A percentile compares a stretch with the other conserved stretches of the same genome.
phyloP scores from a whole-genome alignment of 1,140 invertebrate genomes.

The Cyclina sinensis region DNA sequence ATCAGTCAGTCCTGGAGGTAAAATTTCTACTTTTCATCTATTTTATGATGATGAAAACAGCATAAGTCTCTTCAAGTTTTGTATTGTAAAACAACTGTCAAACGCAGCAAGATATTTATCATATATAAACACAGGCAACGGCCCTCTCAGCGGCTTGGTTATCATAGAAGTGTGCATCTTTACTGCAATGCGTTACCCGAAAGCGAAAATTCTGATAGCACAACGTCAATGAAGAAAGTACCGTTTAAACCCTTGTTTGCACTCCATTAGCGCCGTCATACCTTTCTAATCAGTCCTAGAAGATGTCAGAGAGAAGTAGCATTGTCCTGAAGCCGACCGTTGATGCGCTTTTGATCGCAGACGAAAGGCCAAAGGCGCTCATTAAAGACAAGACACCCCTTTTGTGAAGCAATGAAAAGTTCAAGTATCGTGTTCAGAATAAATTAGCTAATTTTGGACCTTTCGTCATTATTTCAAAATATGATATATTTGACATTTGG shows the following conservation, averaged over 20 bases:
- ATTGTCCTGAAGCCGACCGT: not conserved
- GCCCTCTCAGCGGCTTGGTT: too few relatives aligned
- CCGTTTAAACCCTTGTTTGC: constrained; percentile 46
- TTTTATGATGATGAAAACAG: too few relatives aligned
- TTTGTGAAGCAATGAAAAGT: constrained; percentile 37
- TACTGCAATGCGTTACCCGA: too few relatives aligned
- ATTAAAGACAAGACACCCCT: constrained; percentile 27
- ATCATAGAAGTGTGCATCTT: too few relatives aligned
- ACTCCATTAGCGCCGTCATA: constrained; percentile 28
- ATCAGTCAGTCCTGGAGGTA: too few relatives aligned
- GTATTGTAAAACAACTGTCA: too few relatives aligned
- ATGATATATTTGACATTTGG: constrained; percentile 50
- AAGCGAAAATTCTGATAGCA: not conserved
- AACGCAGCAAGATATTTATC: too few relatives aligned
- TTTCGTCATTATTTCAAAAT: constrained; percentile 41
- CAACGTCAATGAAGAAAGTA: not conserved
- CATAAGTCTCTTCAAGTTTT: too few relatives aligned
- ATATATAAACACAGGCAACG: too few relatives aligned
- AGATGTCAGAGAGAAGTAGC: constrained; percentile 22
- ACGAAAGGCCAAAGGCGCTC: constrained; percentile 23
- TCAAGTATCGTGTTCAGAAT: constrained; percentile 42
- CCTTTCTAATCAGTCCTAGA: not conserved
- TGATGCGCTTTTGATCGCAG: constrained; percentile 16
- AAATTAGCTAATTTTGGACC: constrained; percentile 46
- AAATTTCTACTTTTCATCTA: too few relatives aligned